Evolutionary conservation across 2,797 vertebrate genomes (phyloP), one percentile per base, ranked within the genome.

Genomic region (Characodon lateralis): DNA sequence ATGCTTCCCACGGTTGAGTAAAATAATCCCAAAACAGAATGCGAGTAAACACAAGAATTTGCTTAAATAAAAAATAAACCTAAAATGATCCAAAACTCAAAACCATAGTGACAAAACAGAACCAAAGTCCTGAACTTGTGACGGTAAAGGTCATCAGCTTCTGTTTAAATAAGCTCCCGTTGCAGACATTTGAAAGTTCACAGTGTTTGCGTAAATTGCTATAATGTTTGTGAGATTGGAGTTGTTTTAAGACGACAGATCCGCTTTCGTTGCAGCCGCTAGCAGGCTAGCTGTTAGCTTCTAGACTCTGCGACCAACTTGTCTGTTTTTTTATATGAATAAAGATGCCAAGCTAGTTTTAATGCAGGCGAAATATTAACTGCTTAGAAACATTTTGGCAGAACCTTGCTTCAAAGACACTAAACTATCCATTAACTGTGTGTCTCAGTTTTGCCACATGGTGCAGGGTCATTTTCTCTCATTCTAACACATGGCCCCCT

Each of bases 401-500:
- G 18, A n/a, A 16, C 13, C 12, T 69, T 13, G 5, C 13, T 69
- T 26, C 22, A 69, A 46, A 46, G 24, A 24, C 12, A 24, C 13
- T 43, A 24, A 66, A 46, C 66, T 46, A n/a, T 68, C 65, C 22
- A 41, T 68, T n/a, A 87, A 78, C n/a, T 87, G 46, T 66, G 26
- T 81, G 86, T 77, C 84, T 88, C 63, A 5, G 77, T 79, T 88
- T 89, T 86, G 92, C 92, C 94, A 94, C 93, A 93, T 94, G 94
- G 86, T 78, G 56, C 81, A 77, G 61, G 85, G 83, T 74, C 28
- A 86, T 93, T 91, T 90, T 91, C 93, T 91, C 83, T 82, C 87
- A 77, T 92, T 92, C 87, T 94, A 89, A 94, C 94, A 95, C 89
- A 91, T 94, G 91, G 87, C 61, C 80, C 24, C 82, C 83, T 77